These are phyloP conservation scores for Schizopygopsis pylzovi DNA, from an alignment of 2,797 vertebrate genomes.

Conservation along the genomic window DNA sequence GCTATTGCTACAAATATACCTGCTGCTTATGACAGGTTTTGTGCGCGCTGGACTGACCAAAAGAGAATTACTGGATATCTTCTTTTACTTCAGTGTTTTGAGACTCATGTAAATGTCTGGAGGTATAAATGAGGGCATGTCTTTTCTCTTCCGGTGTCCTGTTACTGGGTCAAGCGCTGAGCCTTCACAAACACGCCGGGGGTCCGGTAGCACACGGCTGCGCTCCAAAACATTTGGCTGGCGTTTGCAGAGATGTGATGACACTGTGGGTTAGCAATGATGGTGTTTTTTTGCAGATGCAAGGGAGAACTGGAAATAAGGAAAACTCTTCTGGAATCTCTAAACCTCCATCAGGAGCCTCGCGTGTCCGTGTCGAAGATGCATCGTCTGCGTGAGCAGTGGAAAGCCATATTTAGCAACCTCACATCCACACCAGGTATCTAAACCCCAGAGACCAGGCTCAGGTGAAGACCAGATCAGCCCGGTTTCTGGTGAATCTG, in stretches of 20 bases:
- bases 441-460: background rate
- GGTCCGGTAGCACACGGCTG: background rate
- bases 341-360: conserved; percentile 75
- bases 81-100: background rate
- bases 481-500: background rate
- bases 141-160: background rate
- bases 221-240: background rate
- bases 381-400: conserved; percentile 66
- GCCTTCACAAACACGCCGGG: background rate
- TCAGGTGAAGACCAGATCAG: background rate
- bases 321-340: conserved; percentile 69
- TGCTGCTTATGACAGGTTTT: too few species aligned
- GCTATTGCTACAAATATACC: too few species aligned
- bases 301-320: conserved; percentile 64
- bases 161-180: background rate
- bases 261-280: background rate
- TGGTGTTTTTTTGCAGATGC: conserved; percentile 65
- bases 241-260: too few species aligned
- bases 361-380: conserved; percentile 62
- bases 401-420: conserved; percentile 61
- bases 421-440: background rate
- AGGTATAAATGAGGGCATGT: background rate
- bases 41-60: background rate
- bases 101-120: background rate
- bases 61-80: background rate